A percentile compares a stretch with the other conserved stretches of the same genome.
phyloP scores from a whole-genome alignment of 2,797 vertebrate species.

The Acipenser transmontanus region DNA sequence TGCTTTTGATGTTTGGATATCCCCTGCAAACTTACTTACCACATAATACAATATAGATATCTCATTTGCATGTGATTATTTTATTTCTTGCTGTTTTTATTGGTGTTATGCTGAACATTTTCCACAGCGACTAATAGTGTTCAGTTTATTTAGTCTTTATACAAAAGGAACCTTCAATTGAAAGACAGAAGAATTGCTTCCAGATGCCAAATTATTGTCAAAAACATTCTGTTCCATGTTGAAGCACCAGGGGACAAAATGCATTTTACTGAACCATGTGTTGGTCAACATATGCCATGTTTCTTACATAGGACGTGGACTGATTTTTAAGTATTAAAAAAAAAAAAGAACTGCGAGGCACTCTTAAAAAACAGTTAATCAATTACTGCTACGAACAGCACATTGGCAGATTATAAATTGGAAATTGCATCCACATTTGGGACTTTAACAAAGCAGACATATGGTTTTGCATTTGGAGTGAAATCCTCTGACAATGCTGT shows the following conservation, averaged over 20 bases:
- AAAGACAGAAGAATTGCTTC: slow-evolving; percentile 29
- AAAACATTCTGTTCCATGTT: slow-evolving; percentile 1
- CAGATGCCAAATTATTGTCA: slow-evolving; percentile 29
- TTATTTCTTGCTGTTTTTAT: slow-evolving; percentile 19
- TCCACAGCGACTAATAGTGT: slow-evolving; percentile 17
- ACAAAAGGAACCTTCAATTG: slow-evolving; percentile 17
- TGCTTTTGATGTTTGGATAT: too few relatives aligned
- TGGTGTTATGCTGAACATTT: not conserved
- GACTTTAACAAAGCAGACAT: not conserved
- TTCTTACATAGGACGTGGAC: slow-evolving; percentile 6
- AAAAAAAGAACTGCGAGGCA: not conserved
- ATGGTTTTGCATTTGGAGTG: not conserved
- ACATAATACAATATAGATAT: not conserved
- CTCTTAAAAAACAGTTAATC: not conserved
- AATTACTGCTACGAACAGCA: not conserved
- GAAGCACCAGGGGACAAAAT: not conserved
- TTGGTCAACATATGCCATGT: slow-evolving; percentile 12
- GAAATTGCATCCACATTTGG: too few relatives aligned
- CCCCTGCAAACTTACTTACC: too few relatives aligned
- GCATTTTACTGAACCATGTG: slow-evolving; percentile 5
- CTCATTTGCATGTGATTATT: slow-evolving; percentile 26
- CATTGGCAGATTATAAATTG: too few relatives aligned
- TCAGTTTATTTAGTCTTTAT: slow-evolving; percentile 2
- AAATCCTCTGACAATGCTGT: not conserved
- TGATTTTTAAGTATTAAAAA: slow-evolving; percentile 2